Percentiles rank a stretch among this genome's conserved stretches.
phyloP scores from a whole-genome alignment of 2,888 invertebrate genomes.

The Melinopterus prodromus region DNA sequence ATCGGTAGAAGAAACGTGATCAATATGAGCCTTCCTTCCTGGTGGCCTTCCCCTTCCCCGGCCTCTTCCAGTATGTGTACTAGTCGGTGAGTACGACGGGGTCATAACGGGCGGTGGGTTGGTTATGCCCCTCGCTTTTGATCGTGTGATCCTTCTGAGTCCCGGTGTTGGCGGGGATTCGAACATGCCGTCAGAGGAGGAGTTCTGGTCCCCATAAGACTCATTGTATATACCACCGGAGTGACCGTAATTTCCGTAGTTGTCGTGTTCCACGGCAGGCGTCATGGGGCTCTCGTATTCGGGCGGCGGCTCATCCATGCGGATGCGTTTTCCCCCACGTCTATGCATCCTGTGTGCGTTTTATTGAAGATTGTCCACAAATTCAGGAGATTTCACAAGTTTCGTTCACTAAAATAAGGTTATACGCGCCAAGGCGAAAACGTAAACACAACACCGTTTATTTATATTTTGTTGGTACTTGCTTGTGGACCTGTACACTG shows the following conservation, averaged over 20 bases:
- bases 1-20: slow-evolving; percentile 59
- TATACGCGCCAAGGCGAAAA: neutral
- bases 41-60: slow-evolving; percentile 62
- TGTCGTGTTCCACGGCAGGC: slow-evolving; percentile 62
- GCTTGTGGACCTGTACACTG: neutral
- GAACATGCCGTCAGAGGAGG: slow-evolving; percentile 57
- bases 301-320: slow-evolving; percentile 91
- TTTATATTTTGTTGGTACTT: neutral
- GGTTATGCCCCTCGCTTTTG: slow-evolving; percentile 63
- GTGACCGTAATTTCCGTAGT: slow-evolving; percentile 60
- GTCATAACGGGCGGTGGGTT: slow-evolving; percentile 56
- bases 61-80: slow-evolving; percentile 55
- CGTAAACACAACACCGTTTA: neutral
- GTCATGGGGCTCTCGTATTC: slow-evolving; percentile 82
- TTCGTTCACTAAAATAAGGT: neutral
- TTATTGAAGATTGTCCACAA: neutral
- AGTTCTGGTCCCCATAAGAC: slow-evolving; percentile 52
- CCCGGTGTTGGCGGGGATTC: slow-evolving; percentile 68
- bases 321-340: slow-evolving; percentile 87
- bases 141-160: slow-evolving; percentile 71
- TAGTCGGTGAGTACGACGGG: slow-evolving; percentile 59
- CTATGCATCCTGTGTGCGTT: slow-evolving; percentile 72
- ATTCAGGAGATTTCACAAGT: neutral
- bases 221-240: slow-evolving; percentile 43
- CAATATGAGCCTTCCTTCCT: slow-evolving; percentile 65